Conservation (phyloP, 1,140 invertebrate species). For the Drosophila mojavensis region DNA sequence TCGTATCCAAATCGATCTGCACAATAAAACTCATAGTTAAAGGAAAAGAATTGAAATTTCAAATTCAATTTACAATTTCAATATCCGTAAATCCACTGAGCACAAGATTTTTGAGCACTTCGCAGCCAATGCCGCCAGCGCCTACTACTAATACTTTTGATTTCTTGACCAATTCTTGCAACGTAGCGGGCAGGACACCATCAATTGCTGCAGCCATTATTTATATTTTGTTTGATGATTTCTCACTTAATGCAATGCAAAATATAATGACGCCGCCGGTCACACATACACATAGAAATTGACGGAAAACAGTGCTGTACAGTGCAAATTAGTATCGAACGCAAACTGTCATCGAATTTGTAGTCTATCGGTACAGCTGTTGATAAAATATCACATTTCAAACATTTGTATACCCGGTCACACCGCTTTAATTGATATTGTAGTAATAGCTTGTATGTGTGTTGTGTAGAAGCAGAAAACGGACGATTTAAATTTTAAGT, state of each 20-base stretch:
- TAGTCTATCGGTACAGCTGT: conserved; percentile 11
- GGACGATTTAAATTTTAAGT: conserved; percentile 36
- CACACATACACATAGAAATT: conserved; percentile 6
- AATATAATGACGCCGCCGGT: conserved; percentile 56
- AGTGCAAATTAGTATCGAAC: neutral
- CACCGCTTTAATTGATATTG: conserved; percentile 38
- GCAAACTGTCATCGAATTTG: conserved; percentile 8
- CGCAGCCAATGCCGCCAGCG: conserved; percentile 99
- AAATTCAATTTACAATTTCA: conserved; percentile 91
- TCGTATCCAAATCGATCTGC: conserved; percentile 99
- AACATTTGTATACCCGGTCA: conserved; percentile 19
- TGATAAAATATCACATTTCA: conserved; percentile 13
- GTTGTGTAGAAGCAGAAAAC: conserved; percentile 23
- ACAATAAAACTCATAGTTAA: conserved; percentile 28
- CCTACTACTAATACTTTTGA: conserved; percentile 94
- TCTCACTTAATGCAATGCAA: conserved; percentile 6
- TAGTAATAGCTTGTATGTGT: conserved; percentile 32
- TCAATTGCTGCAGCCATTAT: conserved; percentile 87
- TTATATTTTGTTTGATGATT: conserved; percentile 10
- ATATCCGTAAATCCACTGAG: conserved; percentile 97
- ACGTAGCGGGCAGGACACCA: conserved; percentile 87
- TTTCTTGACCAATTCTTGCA: conserved; percentile 86
- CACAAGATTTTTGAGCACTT: conserved; percentile 98
- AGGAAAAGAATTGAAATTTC: neutral
- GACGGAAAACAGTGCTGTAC: conserved; percentile 23